Conservation (phyloP, 2,797 vertebrate species). For the Sebastes vulpes region DNA sequence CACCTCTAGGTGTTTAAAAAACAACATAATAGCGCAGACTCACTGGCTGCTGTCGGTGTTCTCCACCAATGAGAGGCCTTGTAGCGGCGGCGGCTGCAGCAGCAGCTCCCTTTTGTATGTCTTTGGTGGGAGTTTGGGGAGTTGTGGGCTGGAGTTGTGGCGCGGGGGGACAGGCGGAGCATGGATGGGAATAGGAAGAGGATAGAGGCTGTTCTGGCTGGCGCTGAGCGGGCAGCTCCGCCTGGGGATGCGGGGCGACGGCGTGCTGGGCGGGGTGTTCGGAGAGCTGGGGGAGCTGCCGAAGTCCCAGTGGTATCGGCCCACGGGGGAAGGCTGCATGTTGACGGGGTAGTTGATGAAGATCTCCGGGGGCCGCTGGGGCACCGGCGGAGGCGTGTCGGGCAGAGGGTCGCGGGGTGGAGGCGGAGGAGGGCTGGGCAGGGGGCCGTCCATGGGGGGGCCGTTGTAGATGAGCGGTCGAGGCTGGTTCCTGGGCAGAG, state of each 20-base stretch:
- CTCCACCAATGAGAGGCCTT: constrained; percentile 93
- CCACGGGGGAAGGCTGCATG: constrained; percentile 91
- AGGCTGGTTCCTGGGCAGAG: constrained; percentile 89
- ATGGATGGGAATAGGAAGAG: constrained; percentile 71
- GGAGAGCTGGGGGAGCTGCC: constrained; percentile 92
- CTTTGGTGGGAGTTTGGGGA: constrained; percentile 99
- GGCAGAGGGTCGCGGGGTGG: constrained; percentile 89
- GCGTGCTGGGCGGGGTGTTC: constrained; percentile 85
- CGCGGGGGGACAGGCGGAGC: constrained; percentile 94
- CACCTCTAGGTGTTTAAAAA: not conserved
- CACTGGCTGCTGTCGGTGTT: constrained; percentile 94
- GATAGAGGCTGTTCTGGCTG: constrained; percentile 88
- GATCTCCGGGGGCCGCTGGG: constrained; percentile 93
- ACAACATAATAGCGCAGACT: constrained; percentile 45
- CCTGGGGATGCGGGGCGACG: constrained; percentile 89
- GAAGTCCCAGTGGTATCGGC: constrained; percentile 91
- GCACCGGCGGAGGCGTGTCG: constrained; percentile 92
- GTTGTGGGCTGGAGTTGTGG: constrained; percentile 92
- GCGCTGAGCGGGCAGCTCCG: constrained; percentile 87
- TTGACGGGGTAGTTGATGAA: constrained; percentile 95
- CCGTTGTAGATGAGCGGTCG: constrained; percentile 84
- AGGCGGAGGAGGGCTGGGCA: constrained; percentile 93
- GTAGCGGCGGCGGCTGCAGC: constrained; percentile 85
- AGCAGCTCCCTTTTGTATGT: constrained; percentile 97
- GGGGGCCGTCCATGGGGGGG: constrained; percentile 86